phyloP scores from a whole-genome alignment of 2,888 invertebrate genomes.

The Trileptium ribeirensis region DNA sequence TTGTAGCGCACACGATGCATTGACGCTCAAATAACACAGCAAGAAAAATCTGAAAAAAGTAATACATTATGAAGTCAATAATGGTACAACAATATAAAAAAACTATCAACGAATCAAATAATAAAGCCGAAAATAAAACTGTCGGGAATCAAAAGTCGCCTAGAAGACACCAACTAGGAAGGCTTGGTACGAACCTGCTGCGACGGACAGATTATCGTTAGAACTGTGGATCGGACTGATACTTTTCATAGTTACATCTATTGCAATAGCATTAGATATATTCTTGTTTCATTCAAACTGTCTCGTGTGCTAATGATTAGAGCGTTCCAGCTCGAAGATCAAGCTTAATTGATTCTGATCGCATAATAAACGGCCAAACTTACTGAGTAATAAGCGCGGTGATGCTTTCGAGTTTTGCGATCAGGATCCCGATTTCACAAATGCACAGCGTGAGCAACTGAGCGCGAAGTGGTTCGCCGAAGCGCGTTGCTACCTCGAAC shows the following conservation, averaged over 20 bases:
- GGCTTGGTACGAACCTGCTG: too few species aligned
- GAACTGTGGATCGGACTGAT: too few species aligned
- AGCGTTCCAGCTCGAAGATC: too few species aligned
- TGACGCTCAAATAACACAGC: conserved; percentile 99
- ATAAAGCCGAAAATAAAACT: neutral
- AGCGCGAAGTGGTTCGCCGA: conserved; percentile 92
- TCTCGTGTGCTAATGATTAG: too few species aligned
- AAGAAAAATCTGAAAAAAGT: conserved; percentile 70
- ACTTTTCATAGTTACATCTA: too few species aligned
- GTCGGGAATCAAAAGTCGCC: too few species aligned
- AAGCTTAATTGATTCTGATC: too few species aligned
- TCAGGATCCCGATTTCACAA: conserved; percentile 64
- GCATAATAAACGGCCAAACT: too few species aligned
- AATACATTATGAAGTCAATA: conserved; percentile 5
- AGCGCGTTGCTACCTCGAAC: conserved; percentile 81
- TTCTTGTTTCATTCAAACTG: too few species aligned
- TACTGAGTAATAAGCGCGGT: conserved; percentile 61
- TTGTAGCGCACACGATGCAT: conserved; percentile 95
- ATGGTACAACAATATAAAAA: neutral
- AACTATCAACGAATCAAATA: neutral
- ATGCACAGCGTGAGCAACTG: conserved; percentile 71
- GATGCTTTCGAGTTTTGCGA: conserved; percentile 89
- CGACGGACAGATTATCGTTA: too few species aligned
- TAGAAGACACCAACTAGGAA: too few species aligned
- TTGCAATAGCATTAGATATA: too few species aligned